Conservation (phyloP, 2,113 vertebrate genomes). For the Solea solea region DNA sequence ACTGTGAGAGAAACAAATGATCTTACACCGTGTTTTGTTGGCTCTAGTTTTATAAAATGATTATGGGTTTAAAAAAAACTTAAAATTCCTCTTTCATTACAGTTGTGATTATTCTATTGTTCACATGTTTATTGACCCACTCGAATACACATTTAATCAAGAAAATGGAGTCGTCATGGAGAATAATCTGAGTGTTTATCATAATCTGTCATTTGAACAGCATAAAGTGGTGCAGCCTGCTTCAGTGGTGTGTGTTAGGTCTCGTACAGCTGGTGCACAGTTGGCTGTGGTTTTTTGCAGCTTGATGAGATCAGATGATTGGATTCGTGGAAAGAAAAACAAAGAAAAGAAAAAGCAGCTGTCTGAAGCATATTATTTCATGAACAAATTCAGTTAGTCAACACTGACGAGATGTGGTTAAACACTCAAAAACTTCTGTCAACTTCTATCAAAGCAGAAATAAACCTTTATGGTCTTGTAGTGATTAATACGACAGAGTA, state of each 20-base stretch:
- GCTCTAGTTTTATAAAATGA: too few species aligned
- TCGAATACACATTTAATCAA: too few species aligned
- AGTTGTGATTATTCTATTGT: too few species aligned
- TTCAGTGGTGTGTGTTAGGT: slow-evolving; percentile 12
- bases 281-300: slow-evolving; percentile 15
- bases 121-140: too few species aligned
- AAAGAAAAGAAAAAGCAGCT: not conserved
- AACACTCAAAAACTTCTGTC: slow-evolving; percentile 8
- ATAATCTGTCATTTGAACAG: slow-evolving; percentile 31
- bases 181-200: slow-evolving; percentile 4
- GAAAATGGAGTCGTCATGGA: not conserved
- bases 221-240: slow-evolving; percentile 4
- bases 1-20: too few species aligned
- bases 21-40: too few species aligned
- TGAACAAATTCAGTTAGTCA: slow-evolving; percentile 4
- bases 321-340: slow-evolving; percentile 14
- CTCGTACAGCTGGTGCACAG: slow-evolving; percentile 21
- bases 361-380: slow-evolving; percentile 1
- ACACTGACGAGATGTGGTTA: slow-evolving; percentile 1
- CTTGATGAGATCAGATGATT: slow-evolving; percentile 33
- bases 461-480: not conserved
- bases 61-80: too few species aligned
- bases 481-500: too few species aligned
- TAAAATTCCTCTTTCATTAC: too few species aligned
- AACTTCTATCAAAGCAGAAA: not conserved